These are phyloP conservation scores for Pseudobourletiella spinata DNA, from an alignment of 1,140 invertebrate species.

Conservation along the genomic window DNA sequence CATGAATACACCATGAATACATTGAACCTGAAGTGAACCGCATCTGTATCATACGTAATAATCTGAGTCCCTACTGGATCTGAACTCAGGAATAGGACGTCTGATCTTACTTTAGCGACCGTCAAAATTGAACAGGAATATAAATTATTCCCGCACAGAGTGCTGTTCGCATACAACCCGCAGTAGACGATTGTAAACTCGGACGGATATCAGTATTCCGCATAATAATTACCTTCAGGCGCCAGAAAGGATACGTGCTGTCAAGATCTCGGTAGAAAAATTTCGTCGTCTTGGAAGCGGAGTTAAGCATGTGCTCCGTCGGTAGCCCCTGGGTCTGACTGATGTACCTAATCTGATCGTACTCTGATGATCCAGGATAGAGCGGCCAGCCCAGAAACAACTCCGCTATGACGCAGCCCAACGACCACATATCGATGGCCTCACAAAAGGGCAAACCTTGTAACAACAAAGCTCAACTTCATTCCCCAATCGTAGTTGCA, in stretches of 20 bases:
- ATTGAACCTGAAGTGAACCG: background rate
- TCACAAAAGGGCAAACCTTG: constrained; percentile 89
- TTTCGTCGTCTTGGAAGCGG: constrained; percentile 94
- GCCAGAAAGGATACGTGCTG: constrained; percentile 94
- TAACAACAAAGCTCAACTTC: constrained; percentile 5
- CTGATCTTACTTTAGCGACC: background rate
- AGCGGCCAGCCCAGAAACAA: constrained; percentile 98
- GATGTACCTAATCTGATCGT: constrained; percentile 95
- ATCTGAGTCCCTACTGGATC: background rate
- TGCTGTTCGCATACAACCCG: background rate
- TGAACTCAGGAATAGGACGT: background rate
- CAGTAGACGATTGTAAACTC: background rate
- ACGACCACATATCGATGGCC: constrained; percentile 99
- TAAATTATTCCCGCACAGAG: background rate
- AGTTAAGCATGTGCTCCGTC: constrained; percentile 97
- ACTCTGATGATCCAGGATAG: constrained; percentile 98
- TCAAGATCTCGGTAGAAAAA: constrained; percentile 97
- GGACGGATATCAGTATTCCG: no score
- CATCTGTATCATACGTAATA: background rate
- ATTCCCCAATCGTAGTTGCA: background rate
- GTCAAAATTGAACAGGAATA: background rate
- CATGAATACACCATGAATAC: no score
- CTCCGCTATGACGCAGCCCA: constrained; percentile 98
- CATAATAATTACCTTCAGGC: constrained; percentile 62
- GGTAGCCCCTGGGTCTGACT: constrained; percentile 88